Evolutionary conservation across 1,140 invertebrate genomes (phyloP).

Genomic region (Leptonema lineaticorne): DNA sequence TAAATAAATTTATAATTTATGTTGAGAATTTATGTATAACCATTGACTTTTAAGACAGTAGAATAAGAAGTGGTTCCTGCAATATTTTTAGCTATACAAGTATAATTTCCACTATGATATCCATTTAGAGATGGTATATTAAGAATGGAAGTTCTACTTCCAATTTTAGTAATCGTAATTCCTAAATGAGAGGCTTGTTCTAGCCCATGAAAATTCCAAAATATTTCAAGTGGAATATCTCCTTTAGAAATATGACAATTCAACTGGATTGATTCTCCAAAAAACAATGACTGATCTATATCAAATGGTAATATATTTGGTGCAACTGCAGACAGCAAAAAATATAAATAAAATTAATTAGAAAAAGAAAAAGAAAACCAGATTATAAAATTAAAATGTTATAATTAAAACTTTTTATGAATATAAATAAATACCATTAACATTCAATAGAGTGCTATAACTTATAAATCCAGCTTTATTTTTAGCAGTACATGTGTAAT

Average conservation of each 20-base stretch:
- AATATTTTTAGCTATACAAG: conserved; percentile 66
- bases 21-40: conserved; percentile 48
- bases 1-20: neutral
- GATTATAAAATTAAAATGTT: neutral
- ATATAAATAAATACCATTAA: conserved; percentile 64
- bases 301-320: conserved; percentile 65
- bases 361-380: neutral
- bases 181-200: conserved; percentile 49
- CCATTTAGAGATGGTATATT: conserved; percentile 62
- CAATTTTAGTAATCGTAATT: conserved; percentile 61
- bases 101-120: conserved; percentile 63
- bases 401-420: neutral
- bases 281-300: conserved; percentile 62
- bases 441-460: conserved; percentile 67
- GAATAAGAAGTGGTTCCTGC: conserved; percentile 68
- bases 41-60: conserved; percentile 70
- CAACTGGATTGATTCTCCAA: conserved; percentile 63
- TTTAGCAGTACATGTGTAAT: conserved; percentile 77
- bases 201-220: conserved; percentile 56
- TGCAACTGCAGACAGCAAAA: conserved; percentile 56
- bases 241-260: conserved; percentile 65
- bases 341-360: conserved; percentile 39
- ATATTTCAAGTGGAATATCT: conserved; percentile 63
- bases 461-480: conserved; percentile 72
- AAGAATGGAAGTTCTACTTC: conserved; percentile 64